Conservation (phyloP, 2,797 vertebrate genomes). For the Prionace glauca region DNA sequence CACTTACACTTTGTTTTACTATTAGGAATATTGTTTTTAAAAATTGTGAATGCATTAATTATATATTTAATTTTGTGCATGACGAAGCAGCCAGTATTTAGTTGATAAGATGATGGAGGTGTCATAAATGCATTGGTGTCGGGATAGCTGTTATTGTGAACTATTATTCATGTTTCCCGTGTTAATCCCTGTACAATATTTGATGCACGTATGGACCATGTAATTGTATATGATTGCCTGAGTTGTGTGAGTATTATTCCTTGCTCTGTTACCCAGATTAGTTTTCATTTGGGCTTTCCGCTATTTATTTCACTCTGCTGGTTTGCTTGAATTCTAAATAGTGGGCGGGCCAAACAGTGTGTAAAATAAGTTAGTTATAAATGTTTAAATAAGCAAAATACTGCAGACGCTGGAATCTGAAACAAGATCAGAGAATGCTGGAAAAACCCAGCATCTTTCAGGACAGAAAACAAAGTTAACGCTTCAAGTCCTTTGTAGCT, state of each 20-base stretch:
- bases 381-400: no score
- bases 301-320: neutral
- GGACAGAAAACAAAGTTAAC: no score
- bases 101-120: neutral
- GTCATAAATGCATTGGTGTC: no score
- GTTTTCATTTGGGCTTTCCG: neutral
- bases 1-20: neutral
- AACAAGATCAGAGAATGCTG: no score
- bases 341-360: neutral
- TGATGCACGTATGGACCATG: neutral
- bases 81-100: neutral
- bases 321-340: neutral
- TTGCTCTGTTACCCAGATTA: neutral
- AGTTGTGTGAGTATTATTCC: neutral
- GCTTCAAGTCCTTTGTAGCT: no score
- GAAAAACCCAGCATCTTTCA: no score
- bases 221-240: neutral
- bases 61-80: neutral
- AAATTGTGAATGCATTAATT: neutral
- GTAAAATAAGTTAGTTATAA: neutral
- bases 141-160: neutral
- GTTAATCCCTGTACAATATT: neutral
- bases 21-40: neutral
- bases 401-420: no score
- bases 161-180: neutral